phyloP scores from a whole-genome alignment of 2,797 vertebrate genomes.

The Macropus fuliginosus region DNA sequence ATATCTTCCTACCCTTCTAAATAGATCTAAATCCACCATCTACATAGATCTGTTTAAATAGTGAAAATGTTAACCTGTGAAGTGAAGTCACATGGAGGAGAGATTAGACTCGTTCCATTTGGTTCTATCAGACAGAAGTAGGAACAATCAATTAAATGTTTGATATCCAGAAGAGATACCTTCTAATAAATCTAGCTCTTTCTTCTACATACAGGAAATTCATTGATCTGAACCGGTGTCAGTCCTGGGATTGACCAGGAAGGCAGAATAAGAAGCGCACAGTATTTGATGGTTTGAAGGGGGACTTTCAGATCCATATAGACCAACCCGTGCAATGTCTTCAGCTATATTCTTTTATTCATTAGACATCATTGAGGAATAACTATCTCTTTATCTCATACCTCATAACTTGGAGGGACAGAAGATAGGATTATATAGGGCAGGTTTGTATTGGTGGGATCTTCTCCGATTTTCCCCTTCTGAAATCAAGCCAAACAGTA shows the following conservation, averaged over 20 bases:
- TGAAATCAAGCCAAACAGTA: background rate
- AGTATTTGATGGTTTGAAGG: background rate
- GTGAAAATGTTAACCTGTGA: background rate
- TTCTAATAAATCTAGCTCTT: background rate
- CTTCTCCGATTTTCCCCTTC: background rate
- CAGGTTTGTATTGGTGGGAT: background rate
- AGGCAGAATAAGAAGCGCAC: background rate
- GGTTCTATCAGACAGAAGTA: background rate
- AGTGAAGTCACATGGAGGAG: background rate
- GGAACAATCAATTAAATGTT: background rate
- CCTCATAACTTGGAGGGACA: background rate
- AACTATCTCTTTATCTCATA: background rate
- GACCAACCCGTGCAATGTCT: background rate
- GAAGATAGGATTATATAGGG: background rate
- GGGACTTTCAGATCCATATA: background rate
- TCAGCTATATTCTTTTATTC: background rate
- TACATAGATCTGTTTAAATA: background rate
- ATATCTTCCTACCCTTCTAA: background rate
- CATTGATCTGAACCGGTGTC: background rate
- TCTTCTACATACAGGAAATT: slow-evolving; percentile 23
- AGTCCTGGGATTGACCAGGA: background rate
- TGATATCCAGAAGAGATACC: slow-evolving; percentile 2
- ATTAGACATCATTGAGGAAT: background rate
- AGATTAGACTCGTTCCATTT: background rate
- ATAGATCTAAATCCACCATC: background rate